Percentiles rank a stretch among this genome's conserved stretches.
Conservation (phyloP, 92 coral and sea anemone genomes). For the Pocillopora meandrina region DNA sequence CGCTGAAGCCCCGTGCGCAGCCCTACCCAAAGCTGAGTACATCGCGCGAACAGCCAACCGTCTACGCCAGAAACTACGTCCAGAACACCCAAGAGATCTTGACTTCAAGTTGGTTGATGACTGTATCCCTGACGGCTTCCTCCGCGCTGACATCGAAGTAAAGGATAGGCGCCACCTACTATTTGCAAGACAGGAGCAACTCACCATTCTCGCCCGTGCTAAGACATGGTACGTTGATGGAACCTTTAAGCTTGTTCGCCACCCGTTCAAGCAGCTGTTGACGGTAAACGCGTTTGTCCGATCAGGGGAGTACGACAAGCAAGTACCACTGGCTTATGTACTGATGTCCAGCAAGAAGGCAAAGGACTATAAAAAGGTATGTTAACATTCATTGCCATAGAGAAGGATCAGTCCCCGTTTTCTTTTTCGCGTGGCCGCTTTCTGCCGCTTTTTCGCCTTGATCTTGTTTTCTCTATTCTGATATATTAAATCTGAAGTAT, state of each 20-base stretch:
- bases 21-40: too few species aligned
- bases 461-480: too few species aligned
- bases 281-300: slow-evolving; percentile 58
- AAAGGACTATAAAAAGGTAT: slow-evolving; percentile 60
- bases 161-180: slow-evolving; percentile 48
- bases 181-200: slow-evolving; percentile 54
- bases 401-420: too few species aligned
- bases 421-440: too few species aligned
- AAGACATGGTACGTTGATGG: slow-evolving; percentile 65
- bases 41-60: too few species aligned
- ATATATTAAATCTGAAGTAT: too few species aligned
- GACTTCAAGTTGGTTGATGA: slow-evolving; percentile 46
- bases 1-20: too few species aligned
- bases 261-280: slow-evolving; percentile 61
- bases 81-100: slow-evolving; percentile 40
- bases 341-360: slow-evolving; percentile 46
- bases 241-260: slow-evolving; percentile 56
- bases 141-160: slow-evolving; percentile 23
- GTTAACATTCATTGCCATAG: not conserved
- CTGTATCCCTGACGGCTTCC: slow-evolving; percentile 38
- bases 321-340: slow-evolving; percentile 47
- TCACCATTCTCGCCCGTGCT: slow-evolving; percentile 33
- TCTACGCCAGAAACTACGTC: too few species aligned
- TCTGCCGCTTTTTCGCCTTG: too few species aligned
- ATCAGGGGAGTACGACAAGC: slow-evolving; percentile 52